phyloP scores from a whole-genome alignment of 2,888 invertebrate species.

The Lathronympha strigana region DNA sequence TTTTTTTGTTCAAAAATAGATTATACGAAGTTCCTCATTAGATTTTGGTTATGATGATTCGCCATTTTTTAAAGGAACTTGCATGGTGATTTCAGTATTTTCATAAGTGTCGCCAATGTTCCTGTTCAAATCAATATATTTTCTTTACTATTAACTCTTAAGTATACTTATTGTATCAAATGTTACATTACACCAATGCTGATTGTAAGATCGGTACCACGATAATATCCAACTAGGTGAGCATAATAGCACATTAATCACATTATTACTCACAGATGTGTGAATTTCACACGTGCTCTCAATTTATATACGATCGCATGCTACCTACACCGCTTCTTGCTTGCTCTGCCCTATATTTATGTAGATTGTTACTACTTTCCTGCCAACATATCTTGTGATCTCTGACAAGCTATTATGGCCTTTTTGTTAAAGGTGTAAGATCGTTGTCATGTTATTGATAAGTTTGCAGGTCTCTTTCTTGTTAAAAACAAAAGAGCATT shows the following conservation, averaged over 20 bases:
- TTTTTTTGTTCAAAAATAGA: too few relatives aligned
- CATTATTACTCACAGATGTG: slow-evolving; percentile 22
- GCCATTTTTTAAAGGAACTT: too few relatives aligned
- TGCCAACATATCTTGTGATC: slow-evolving; percentile 3
- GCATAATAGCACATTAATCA: slow-evolving; percentile 15
- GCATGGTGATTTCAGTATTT: too few relatives aligned
- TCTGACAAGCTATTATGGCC: slow-evolving; percentile 12
- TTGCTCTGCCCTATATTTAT: slow-evolving; percentile 36
- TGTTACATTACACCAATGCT: too few relatives aligned
- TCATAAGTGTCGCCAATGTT: too few relatives aligned
- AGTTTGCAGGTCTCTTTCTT: slow-evolving; percentile 2
- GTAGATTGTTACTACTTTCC: slow-evolving; percentile 25
- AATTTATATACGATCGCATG: slow-evolving; percentile 38
- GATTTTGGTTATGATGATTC: too few relatives aligned
- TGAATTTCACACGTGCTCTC: slow-evolving; percentile 37
- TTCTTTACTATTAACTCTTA: too few relatives aligned
- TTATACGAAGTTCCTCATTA: too few relatives aligned
- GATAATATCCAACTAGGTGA: slow-evolving; percentile 23
- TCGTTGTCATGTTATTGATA: not conserved
- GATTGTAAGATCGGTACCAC: too few relatives aligned
- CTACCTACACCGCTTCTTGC: slow-evolving; percentile 35
- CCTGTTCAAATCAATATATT: too few relatives aligned
- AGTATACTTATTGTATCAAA: too few relatives aligned
- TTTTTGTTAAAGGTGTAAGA: not conserved
- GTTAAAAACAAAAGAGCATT: not conserved